Base-by-base conservation (phyloP, 2,888 invertebrate species). In the Oeneis ivallda region DNA sequence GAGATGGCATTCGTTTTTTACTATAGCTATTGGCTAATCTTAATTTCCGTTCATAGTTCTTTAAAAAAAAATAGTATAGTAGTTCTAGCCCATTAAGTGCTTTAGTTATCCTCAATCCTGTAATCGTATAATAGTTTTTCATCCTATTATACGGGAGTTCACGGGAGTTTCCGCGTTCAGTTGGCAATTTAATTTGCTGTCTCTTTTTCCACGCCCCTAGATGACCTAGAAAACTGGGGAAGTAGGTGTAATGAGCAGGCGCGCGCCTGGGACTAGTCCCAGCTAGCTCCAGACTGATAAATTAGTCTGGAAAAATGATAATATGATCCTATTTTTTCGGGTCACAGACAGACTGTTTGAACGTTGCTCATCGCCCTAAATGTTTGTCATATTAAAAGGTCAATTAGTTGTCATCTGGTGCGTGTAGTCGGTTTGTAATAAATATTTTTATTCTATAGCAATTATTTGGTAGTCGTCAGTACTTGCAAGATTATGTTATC, bases 221-320 rank as follows among this genome's bases (percentile, higher is more conserved):
- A 64, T 75, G 77, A 77, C 77, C 76, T 74, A 77, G 72, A 75
- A 75, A 74, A 68, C 70, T 70, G 69, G 62, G 65, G 68, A 72
- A 71, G 69, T 73, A 72, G 72, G 69, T 71, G 70, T 71, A 71
- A 68, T 66, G 73, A 74, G 72, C 75, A 75, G 75, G 75, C 73
- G 75, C 73, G 71, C 65, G 63, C 65, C 71, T 71, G 68, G 62
- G 63, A 47, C 61, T 62, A 66, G 50, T 52, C 62, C 59, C 60
- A 66, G 70, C 61, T 62, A 66, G 50, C 61, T 64, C 59, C 60
- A 66, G 70, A 67, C 67, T 62, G 66, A 58, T 57, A 34, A 60
- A 65, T 63, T 43, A 37, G 32, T 41, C 65, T 54, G 56, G n/a
- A 41, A 39, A 57, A 60, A 26, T 26, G 5, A 37, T 37, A 8